These are phyloP conservation scores for Charadrius vociferus DNA, from an alignment of 2,113 vertebrate genomes.

Conservation along the genomic window DNA sequence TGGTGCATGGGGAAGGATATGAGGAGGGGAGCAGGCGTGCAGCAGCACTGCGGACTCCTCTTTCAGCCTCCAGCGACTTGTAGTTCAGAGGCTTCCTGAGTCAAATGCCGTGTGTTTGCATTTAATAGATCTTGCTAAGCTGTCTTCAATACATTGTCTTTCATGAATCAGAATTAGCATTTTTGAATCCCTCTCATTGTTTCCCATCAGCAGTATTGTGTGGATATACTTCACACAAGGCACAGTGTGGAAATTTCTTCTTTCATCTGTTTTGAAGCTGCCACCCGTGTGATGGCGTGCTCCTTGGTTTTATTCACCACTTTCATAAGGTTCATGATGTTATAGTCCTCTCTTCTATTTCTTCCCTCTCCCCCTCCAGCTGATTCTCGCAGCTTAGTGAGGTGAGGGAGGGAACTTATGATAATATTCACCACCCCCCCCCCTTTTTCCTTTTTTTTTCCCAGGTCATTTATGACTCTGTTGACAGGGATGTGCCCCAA, in stretches of 20 bases:
- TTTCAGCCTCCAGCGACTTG: not conserved
- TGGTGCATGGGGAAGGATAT: fast-evolving
- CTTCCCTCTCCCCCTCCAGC: not conserved
- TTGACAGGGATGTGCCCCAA: not conserved
- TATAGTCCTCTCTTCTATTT: not conserved
- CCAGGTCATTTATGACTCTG: not conserved
- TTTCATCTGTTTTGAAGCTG: not conserved
- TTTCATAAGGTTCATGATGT: not conserved
- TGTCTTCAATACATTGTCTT: not conserved
- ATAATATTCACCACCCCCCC: not conserved
- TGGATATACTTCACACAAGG: too few species aligned
- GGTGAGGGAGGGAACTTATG: not conserved
- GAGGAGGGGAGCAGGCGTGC: not conserved
- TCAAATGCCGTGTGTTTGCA: not conserved
- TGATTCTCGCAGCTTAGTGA: not conserved
- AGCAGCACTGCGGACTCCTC: fast-evolving
- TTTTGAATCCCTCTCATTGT: not conserved
- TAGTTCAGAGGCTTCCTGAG: not conserved
- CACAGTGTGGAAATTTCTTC: fast-evolving
- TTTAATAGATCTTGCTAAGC: not conserved
- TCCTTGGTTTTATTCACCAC: not conserved
- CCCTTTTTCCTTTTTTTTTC: not conserved
- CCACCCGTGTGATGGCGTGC: not conserved
- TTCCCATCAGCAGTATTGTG: not conserved
- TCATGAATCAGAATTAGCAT: fast-evolving